Evolutionary conservation across 1,140 invertebrate genomes (phyloP).

Genomic region (Pachyrhynchus sulphureomaculatus): DNA sequence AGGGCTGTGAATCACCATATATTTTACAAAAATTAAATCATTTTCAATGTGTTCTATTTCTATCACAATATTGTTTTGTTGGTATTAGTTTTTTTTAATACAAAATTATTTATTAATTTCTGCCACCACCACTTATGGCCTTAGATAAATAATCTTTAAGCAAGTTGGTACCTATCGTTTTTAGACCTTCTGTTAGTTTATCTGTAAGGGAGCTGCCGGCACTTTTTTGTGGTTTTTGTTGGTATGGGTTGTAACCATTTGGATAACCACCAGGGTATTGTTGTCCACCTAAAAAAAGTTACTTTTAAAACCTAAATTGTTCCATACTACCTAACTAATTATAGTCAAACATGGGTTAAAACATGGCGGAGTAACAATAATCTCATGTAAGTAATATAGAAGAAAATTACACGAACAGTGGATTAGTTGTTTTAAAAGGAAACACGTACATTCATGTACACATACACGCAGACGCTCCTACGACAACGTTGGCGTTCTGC

Average conservation of each 20-base stretch:
- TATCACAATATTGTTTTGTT: not conserved
- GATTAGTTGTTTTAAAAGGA: no score
- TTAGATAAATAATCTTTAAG: slow-evolving; percentile 32
- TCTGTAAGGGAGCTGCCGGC: slow-evolving; percentile 26
- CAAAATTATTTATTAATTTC: not conserved
- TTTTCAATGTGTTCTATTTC: slow-evolving; percentile 1
- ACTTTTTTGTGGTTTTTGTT: slow-evolving; percentile 17
- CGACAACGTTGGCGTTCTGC: no score
- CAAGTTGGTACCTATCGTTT: slow-evolving; percentile 34
- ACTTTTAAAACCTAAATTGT: not conserved
- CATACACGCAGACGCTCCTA: no score
- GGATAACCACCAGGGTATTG: slow-evolving; percentile 30
- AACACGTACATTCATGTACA: no score
- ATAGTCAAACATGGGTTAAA: no score
- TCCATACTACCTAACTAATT: not conserved
- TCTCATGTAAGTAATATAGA: no score
- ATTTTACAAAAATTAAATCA: no score
- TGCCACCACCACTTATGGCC: slow-evolving; percentile 11
- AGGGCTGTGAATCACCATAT: no score
- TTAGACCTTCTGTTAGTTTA: slow-evolving; percentile 26
- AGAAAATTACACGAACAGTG: no score
- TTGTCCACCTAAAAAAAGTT: slow-evolving; percentile 18
- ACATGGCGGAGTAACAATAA: no score
- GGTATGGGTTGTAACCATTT: slow-evolving; percentile 19
- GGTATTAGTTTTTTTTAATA: not conserved